A percentile compares a stretch with the other conserved stretches of the same genome.
phyloP scores from a whole-genome alignment of 2,888 invertebrate species.

The Entomobrya proxima region DNA sequence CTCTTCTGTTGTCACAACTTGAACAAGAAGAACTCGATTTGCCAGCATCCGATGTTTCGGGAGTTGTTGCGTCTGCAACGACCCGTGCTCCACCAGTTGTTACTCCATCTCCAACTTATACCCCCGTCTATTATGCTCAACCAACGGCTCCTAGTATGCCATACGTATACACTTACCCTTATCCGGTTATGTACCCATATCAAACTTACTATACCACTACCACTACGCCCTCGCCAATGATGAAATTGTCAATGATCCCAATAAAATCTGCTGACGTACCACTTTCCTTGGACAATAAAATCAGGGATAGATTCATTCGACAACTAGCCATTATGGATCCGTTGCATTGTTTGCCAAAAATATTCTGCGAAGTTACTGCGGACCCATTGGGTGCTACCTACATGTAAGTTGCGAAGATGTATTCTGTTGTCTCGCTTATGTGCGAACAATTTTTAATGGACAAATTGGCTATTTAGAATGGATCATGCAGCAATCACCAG shows the following conservation, averaged over 20 bases:
- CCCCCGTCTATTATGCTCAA: background rate
- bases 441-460: background rate
- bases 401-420: background rate
- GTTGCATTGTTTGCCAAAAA: conserved; percentile 69
- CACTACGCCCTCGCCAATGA: background rate
- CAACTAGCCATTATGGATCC: conserved; percentile 69
- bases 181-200: background rate
- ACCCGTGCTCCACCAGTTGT: background rate
- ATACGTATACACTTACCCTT: background rate
- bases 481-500: conserved; percentile 33
- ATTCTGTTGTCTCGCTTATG: background rate
- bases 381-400: conserved; percentile 44
- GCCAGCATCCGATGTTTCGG: background rate
- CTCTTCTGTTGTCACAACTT: background rate
- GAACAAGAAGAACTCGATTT: background rate
- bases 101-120: background rate
- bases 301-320: conserved; percentile 63
- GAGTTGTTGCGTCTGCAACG: background rate
- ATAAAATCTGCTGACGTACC: conserved; percentile 39
- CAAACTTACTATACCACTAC: background rate
- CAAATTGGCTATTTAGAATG: conserved; percentile 7
- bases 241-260: background rate
- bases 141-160: background rate
- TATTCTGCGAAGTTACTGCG: conserved; percentile 70
- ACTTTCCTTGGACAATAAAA: conserved; percentile 51